A percentile compares a stretch with the other conserved stretches of the same genome.
phyloP scores from a whole-genome alignment of 2,888 invertebrate genomes.

The Odontothrips loti region DNA sequence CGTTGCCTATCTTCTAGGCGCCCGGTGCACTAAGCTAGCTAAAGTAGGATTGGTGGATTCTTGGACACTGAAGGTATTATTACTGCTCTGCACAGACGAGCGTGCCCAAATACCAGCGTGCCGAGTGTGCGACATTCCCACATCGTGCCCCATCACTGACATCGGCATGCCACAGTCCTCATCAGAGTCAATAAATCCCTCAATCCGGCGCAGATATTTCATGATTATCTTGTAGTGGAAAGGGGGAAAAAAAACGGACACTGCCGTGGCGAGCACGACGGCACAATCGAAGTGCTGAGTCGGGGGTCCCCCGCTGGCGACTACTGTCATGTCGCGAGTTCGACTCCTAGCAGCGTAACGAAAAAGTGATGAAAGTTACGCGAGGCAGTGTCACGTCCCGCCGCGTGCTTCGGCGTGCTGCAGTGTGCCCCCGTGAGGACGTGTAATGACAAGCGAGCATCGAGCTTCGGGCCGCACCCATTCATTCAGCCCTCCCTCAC shows the following conservation, averaged over 20 bases:
- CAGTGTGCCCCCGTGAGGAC: neutral
- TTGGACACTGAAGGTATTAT: too few relatives aligned
- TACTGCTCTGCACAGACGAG: neutral
- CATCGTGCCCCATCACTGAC: neutral
- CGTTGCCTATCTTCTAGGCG: too few relatives aligned
- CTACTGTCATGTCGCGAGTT: too few relatives aligned
- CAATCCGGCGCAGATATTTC: slow-evolving; percentile 13
- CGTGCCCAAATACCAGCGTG: neutral
- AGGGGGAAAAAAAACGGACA: neutral
- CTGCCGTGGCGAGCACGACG: too few relatives aligned
- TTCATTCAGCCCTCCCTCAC: too few relatives aligned
- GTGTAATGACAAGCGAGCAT: neutral
- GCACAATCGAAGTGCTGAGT: too few relatives aligned
- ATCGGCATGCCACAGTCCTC: too few relatives aligned
- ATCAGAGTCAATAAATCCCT: slow-evolving; percentile 20
- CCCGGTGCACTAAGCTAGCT: too few relatives aligned
- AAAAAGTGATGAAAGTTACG: neutral
- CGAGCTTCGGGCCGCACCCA: neutral
- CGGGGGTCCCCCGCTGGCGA: too few relatives aligned
- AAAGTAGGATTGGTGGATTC: too few relatives aligned
- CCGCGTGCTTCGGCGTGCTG: neutral
- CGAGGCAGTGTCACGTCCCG: neutral
- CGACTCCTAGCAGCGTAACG: too few relatives aligned
- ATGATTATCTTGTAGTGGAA: slow-evolving; percentile 14
- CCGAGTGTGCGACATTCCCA: neutral